Base-by-base conservation (phyloP, 2,797 vertebrate genomes). In the Acanthurus lineatus region DNA sequence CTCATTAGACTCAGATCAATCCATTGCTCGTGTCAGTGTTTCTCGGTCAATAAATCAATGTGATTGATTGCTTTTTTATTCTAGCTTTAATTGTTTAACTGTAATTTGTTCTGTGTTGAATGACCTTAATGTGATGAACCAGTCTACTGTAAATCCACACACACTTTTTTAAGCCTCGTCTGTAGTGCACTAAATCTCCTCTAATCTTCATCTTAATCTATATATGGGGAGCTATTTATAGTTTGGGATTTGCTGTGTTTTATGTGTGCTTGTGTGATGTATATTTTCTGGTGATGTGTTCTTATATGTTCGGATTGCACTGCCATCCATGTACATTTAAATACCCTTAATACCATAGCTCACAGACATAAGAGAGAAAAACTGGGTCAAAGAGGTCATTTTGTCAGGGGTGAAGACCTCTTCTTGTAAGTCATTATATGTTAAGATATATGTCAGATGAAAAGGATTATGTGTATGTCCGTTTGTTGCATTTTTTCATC, bases 131-230 rank as follows among this genome's bases (percentile, higher is more conserved):
- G 54, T 61, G 49, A 47, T 45, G 51, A n/a, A 65, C 10, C 16
- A 44, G 32, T 65, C 40, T 57, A 40, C 82, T 81, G 62, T 81
- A 81, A 85, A 88, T 86, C 79, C 76, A 64, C 72, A 9, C 1
- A 20, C 49, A 32, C 20, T 82, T 82, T 84, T 69, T 69, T 81
- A 85, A 88, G 15, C 72, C 57, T 38, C 19, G 20, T 59, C 60
- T 63, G 56, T 32, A 70, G 25, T 66, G 63, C 51, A 57, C 66
- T 83, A 83, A 92, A 90, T 88, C 85, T 75, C 62, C 59, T 84
- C 25, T 92, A 89, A 91, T 91, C 88, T 81, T 61, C 15, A 44
- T 84, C 75, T 85, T 89, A 88, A 88, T 88, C 74, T 88, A 79
- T 84, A 86, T 59, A 73, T 42, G 9, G 16, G 62, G 66, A 82